These are phyloP conservation scores for Strix aluco DNA, from an alignment of 2,113 vertebrate genomes.

Conservation along the genomic window DNA sequence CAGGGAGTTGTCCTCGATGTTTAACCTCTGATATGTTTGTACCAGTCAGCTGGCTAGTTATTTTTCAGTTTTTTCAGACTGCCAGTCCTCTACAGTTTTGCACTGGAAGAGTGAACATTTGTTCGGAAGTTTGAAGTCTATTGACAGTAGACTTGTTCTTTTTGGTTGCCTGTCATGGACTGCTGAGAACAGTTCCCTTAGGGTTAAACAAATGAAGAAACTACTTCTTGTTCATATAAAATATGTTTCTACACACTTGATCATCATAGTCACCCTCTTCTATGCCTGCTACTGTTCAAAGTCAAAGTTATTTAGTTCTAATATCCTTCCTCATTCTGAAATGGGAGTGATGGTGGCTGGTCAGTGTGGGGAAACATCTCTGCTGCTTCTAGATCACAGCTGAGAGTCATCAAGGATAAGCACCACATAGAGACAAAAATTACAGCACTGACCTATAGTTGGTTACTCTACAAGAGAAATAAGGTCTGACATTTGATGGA, in stretches of 20 bases:
- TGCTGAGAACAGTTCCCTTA: background rate
- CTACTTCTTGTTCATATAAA: background rate
- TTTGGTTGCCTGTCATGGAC: background rate
- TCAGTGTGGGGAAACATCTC: background rate
- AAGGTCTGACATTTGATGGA: background rate
- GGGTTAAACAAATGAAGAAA: background rate
- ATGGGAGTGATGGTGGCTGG: background rate
- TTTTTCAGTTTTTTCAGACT: background rate
- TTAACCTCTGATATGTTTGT: background rate
- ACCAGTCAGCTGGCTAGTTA: background rate
- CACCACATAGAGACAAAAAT: background rate
- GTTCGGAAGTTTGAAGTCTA: background rate
- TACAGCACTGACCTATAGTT: background rate
- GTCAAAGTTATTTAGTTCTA: background rate
- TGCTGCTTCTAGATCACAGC: background rate
- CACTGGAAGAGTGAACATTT: background rate
- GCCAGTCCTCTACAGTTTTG: background rate
- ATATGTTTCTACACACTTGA: background rate
- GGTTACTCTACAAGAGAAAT: background rate
- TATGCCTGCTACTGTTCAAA: background rate
- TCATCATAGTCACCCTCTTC: background rate
- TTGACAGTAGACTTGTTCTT: background rate
- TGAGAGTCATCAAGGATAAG: background rate
- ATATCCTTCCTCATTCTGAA: background rate
- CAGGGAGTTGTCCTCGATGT: fast-evolving